Base-by-base conservation (phyloP, 1,140 invertebrate genomes). In the Anastrepha ludens region DNA sequence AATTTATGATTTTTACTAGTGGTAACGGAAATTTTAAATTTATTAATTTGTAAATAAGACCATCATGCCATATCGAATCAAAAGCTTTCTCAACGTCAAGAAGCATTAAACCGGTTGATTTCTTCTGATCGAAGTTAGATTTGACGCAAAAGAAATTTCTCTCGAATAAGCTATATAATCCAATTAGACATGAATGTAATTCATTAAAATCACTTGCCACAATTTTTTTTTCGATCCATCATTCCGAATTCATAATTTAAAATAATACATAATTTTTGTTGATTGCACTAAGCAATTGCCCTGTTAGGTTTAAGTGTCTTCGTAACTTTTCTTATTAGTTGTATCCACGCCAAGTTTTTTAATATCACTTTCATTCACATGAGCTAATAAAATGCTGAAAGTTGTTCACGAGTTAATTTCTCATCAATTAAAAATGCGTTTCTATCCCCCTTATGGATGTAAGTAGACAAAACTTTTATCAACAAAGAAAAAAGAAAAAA, bases 361-460 rank as follows among this genome's bases (percentile, higher is more conserved):
- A n/a, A 17, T 81, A 81, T 81, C 44, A 81, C 9, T 81, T 29
- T 81, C 47, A 55, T 55, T 20, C n/a, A 6, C 47, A 81, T 47
- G 15, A 81, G 15, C 17, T 47, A 15, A 41, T 74, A 17, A 41
- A 15, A 59, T 59, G 11, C 4, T 85, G 29, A 9, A 85, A 60
- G 58, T 29, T 29, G 3, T n/a, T 85, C 50, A 85, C 11, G 81
- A 6, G 29, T 60, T 41, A 64, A 60, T 62, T 62, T 44, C 8
- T 29, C 5, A 62, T 86, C 85, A 86, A 86, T 60, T 86, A 58
- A 64, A 64, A 60, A 74, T 17, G 67, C 39, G 39, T 44, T 74
- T 11, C 13, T 17, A 13, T 17, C 67, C 44, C 39, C 20, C 29
- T 39, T 11, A 65, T 7, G 13, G 0, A 47, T 9, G 1, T 44